Conservation (phyloP, 2,797 vertebrate genomes). For the Neopelma chrysocephalum region DNA sequence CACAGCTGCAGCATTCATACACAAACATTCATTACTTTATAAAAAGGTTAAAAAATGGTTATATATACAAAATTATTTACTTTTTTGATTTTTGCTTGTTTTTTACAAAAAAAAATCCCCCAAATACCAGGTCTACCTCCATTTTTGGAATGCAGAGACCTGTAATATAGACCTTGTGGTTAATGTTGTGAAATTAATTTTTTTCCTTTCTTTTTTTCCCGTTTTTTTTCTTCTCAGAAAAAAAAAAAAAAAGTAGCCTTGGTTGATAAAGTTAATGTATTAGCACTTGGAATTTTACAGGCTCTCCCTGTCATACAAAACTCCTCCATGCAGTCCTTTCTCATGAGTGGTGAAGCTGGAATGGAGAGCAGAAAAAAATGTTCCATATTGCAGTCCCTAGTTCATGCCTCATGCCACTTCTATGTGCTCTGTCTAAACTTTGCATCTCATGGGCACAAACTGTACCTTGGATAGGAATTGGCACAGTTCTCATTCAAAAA, state of each 20-base stretch:
- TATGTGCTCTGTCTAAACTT: constrained; percentile 41
- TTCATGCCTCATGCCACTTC: constrained; percentile 32
- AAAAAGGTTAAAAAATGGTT: constrained; percentile 87
- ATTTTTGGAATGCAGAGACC: constrained; percentile 76
- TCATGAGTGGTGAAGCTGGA: constrained; percentile 59
- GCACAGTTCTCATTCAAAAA: not conserved
- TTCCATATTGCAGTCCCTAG: constrained; percentile 61
- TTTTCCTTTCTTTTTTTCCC: not conserved
- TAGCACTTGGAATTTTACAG: constrained; percentile 78
- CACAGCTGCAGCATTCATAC: constrained; percentile 84
- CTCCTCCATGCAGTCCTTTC: constrained; percentile 73
- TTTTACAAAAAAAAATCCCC: constrained; percentile 76
- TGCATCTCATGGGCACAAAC: not conserved
- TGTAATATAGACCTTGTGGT: constrained; percentile 71
- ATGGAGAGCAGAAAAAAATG: constrained; percentile 59
- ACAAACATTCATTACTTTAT: constrained; percentile 86
- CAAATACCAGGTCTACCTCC: constrained; percentile 65
- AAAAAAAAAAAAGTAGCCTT: constrained; percentile 74
- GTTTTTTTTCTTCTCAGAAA: not conserved
- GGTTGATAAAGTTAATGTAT: constrained; percentile 77
- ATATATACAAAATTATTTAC: constrained; percentile 86
- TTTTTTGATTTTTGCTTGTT: constrained; percentile 73
- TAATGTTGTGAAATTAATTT: constrained; percentile 72
- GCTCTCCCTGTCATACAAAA: constrained; percentile 60
- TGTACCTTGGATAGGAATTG: not conserved